phyloP scores from a whole-genome alignment of 2,797 vertebrate species.

The Enteromius trimaculatus region DNA sequence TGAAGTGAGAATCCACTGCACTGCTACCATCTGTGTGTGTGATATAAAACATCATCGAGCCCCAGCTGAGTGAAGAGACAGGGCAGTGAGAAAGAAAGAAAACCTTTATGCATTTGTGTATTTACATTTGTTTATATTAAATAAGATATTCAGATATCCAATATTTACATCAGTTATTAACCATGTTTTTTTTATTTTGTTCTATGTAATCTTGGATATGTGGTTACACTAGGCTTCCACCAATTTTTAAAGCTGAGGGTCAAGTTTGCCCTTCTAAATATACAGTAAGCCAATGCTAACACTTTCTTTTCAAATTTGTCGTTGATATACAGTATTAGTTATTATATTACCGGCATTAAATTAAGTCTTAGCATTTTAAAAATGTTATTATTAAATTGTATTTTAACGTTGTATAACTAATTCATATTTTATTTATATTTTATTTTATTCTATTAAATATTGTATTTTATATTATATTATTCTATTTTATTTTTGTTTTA shows the following conservation, averaged over 20 bases:
- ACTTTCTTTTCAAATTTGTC: neutral
- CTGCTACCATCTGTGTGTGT: conserved; percentile 29
- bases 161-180: neutral
- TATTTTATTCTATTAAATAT: neutral
- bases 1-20: conserved; percentile 33
- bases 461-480: neutral
- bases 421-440: no score
- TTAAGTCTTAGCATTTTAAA: neutral
- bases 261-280: neutral
- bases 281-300: neutral
- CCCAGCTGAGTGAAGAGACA: conserved; percentile 10
- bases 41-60: conserved; percentile 34
- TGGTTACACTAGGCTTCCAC: neutral
- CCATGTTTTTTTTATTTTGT: neutral
- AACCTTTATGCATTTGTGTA: neutral
- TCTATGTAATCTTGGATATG: neutral
- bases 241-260: neutral
- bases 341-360: neutral
- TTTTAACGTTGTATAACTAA: neutral
- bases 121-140: neutral
- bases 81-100: conserved; percentile 2
- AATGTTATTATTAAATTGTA: neutral
- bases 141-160: no score
- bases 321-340: neutral
- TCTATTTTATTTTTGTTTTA: neutral